Conservation (phyloP, 1,140 invertebrate species). For the Bombus haemorrhoidalis region DNA sequence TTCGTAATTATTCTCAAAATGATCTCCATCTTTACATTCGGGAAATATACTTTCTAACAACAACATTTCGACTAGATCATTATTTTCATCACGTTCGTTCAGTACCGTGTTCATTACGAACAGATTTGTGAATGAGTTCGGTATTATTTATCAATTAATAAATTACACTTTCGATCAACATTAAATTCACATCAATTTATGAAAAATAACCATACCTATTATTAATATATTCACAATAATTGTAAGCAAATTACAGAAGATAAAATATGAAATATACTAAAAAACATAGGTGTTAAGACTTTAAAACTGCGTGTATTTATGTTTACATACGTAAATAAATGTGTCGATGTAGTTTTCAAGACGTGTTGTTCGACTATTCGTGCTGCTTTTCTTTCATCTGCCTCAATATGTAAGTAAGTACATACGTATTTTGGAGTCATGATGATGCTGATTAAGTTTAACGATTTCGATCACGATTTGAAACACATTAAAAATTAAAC, state of each 20-base stretch:
- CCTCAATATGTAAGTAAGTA: neutral
- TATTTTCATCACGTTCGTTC: neutral
- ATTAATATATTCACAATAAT: neutral
- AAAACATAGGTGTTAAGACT: neutral
- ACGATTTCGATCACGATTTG: too few species aligned
- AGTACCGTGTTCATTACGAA: neutral
- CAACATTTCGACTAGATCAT: neutral
- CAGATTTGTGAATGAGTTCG: neutral
- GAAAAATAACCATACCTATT: neutral
- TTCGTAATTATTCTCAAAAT: slow-evolving; percentile 21
- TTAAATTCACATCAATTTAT: neutral
- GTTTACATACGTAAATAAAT: neutral
- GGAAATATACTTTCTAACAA: neutral
- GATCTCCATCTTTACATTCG: neutral
- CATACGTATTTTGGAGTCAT: too few species aligned
- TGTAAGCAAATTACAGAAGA: too few species aligned
- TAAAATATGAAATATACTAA: neutral
- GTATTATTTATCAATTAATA: neutral
- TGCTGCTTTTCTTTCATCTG: neutral
- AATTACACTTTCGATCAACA: neutral
- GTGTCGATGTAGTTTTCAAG: neutral
- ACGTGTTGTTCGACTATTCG: neutral
- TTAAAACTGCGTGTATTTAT: neutral
- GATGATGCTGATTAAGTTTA: too few species aligned
- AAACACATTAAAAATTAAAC: too few species aligned